These are phyloP conservation scores for Danaus plexippus DNA, from an alignment of 1,140 invertebrate species.

Conservation along the genomic window DNA sequence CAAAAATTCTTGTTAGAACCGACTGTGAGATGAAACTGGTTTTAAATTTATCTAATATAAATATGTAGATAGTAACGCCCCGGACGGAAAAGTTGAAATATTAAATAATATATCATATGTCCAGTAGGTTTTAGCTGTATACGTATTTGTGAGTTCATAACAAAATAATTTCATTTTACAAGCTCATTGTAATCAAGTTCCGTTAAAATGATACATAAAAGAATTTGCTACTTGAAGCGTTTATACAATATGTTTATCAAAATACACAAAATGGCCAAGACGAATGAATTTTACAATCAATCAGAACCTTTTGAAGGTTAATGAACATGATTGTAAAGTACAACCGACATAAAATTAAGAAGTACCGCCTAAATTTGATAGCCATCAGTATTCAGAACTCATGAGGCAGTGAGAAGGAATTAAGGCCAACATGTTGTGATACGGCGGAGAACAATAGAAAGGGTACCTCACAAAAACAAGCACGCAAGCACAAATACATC, in stretches of 20 bases:
- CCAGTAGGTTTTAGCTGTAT: constrained; percentile 2
- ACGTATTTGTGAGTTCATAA: background rate
- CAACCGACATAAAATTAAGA: constrained; percentile 20
- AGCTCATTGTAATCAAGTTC: too few species aligned
- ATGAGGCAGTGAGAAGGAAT: constrained; percentile 64
- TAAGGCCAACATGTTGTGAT: constrained; percentile 63
- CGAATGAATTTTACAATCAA: too few species aligned
- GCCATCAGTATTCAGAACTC: constrained; percentile 59
- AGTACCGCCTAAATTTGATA: constrained; percentile 20
- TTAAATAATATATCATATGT: constrained; percentile 5
- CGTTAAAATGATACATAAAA: too few species aligned
- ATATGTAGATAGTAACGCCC: constrained; percentile 63
- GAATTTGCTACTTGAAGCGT: too few species aligned
- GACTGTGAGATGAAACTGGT: constrained; percentile 55
- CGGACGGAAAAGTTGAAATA: constrained; percentile 22
- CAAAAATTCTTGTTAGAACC: constrained; percentile 68
- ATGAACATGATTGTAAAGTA: constrained; percentile 5
- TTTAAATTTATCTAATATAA: constrained; percentile 59
- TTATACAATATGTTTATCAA: too few species aligned
- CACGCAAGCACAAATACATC: constrained; percentile 50
- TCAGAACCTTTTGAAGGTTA: too few species aligned
- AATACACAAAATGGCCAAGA: too few species aligned
- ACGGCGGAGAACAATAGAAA: constrained; percentile 64
- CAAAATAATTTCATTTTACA: too few species aligned
- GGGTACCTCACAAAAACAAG: constrained; percentile 56